phyloP scores from a whole-genome alignment of 1,140 invertebrate genomes.

The Ceratina calcarata region DNA sequence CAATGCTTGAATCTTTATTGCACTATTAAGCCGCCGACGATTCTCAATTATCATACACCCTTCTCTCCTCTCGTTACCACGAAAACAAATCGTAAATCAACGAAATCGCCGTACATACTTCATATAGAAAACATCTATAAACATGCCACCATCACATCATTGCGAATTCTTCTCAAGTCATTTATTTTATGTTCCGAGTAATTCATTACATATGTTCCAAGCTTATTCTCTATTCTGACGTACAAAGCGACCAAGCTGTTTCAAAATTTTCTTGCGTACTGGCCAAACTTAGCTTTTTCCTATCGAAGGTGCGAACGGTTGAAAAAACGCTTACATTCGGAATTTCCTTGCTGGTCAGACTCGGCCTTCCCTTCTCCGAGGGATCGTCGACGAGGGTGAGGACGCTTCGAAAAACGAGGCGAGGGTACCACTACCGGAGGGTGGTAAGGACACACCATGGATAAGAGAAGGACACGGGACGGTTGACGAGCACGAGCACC shows the following conservation, averaged over 20 bases:
- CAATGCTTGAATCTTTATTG: slow-evolving; percentile 34
- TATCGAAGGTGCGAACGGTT: too few species aligned
- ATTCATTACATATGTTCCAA: too few species aligned
- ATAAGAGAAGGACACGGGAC: neutral
- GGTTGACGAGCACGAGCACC: neutral
- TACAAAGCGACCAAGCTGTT: too few species aligned
- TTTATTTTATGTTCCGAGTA: too few species aligned
- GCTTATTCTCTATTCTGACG: too few species aligned
- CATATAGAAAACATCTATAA: too few species aligned
- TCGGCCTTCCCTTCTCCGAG: slow-evolving; percentile 56
- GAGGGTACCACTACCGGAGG: neutral
- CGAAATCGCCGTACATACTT: too few species aligned
- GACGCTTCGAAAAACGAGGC: neutral
- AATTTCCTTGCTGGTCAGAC: slow-evolving; percentile 65
- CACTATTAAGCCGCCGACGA: slow-evolving; percentile 4
- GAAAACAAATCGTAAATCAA: neutral
- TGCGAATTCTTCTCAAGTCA: too few species aligned
- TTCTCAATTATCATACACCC: slow-evolving; percentile 12
- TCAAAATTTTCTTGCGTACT: too few species aligned
- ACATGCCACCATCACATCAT: too few species aligned
- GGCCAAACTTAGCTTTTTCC: too few species aligned
- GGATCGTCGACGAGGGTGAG: slow-evolving; percentile 29
- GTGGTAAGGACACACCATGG: slow-evolving; percentile 22
- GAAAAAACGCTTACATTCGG: slow-evolving; percentile 38
- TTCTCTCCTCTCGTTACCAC: neutral